Percentiles rank a stretch among this genome's conserved stretches.
Conservation (phyloP, 2,113 vertebrate genomes). For the Isurus oxyrinchus region DNA sequence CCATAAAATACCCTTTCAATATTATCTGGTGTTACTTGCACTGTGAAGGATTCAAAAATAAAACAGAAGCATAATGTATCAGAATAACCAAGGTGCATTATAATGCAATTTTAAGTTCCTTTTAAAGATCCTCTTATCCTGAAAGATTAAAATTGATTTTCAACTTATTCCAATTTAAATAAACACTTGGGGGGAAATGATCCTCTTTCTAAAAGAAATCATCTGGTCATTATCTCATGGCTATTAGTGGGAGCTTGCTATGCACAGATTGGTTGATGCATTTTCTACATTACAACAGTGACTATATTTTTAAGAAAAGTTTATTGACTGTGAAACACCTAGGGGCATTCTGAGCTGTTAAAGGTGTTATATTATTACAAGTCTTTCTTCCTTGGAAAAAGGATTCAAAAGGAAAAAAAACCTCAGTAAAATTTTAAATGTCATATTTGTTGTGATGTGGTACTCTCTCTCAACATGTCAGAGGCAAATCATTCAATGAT, state of each 20-base stretch:
- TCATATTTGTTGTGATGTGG: background rate
- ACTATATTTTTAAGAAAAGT: background rate
- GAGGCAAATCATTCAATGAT: background rate
- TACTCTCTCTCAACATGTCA: background rate
- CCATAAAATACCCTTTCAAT: background rate
- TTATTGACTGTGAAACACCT: background rate
- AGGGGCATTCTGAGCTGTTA: background rate
- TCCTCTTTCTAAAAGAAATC: background rate
- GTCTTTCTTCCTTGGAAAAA: background rate
- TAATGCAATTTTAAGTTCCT: no score
- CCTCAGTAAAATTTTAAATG: background rate
- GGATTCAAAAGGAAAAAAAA: no score
- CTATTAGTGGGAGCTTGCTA: background rate
- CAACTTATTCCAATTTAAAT: background rate
- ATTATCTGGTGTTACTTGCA: background rate
- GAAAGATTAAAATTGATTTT: background rate
- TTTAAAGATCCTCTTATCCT: background rate
- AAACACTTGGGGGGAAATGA: background rate
- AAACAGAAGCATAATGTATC: background rate
- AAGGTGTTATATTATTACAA: background rate
- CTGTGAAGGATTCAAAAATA: no score
- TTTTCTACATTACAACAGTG: background rate
- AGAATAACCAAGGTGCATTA: background rate
- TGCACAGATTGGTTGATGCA: background rate
- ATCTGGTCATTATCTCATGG: background rate